Percentiles rank a stretch among this genome's conserved stretches.
Conservation (phyloP, 2,113 vertebrate species). For the Tachysurus fulvidraco region DNA sequence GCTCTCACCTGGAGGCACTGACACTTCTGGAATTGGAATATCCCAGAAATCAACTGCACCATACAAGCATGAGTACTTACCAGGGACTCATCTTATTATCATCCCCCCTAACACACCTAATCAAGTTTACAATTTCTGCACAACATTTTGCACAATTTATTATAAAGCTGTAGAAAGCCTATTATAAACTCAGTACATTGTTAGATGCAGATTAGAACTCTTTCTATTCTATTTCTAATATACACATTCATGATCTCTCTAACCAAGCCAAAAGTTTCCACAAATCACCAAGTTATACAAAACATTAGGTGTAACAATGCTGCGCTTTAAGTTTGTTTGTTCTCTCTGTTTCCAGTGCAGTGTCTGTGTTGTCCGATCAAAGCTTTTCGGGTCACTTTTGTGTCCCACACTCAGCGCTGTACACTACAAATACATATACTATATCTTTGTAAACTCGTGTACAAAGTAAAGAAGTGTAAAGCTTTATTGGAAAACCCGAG, state of each 20-base stretch:
- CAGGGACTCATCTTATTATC: background rate
- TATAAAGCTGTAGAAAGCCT: background rate
- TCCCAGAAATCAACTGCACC: slow-evolving; percentile 19
- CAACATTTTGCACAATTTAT: background rate
- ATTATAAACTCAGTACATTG: background rate
- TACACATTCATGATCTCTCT: background rate
- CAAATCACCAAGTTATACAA: background rate
- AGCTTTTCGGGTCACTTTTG: background rate
- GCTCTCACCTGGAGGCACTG: slow-evolving; percentile 37
- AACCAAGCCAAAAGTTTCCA: background rate
- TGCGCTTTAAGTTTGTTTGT: background rate
- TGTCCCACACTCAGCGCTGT: background rate
- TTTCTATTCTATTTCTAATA: background rate
- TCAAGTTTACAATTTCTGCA: background rate
- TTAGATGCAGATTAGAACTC: too few species aligned
- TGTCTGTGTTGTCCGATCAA: background rate
- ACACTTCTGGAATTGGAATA: slow-evolving; percentile 38
- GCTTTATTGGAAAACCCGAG: background rate
- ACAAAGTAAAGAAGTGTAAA: background rate
- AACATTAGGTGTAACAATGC: background rate
- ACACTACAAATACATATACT: background rate
- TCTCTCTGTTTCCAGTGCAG: background rate
- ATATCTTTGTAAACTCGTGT: background rate
- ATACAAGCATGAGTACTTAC: background rate
- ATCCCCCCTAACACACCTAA: background rate